phyloP scores from a whole-genome alignment of 2,888 invertebrate species.

The Himalopsyche anomala region DNA sequence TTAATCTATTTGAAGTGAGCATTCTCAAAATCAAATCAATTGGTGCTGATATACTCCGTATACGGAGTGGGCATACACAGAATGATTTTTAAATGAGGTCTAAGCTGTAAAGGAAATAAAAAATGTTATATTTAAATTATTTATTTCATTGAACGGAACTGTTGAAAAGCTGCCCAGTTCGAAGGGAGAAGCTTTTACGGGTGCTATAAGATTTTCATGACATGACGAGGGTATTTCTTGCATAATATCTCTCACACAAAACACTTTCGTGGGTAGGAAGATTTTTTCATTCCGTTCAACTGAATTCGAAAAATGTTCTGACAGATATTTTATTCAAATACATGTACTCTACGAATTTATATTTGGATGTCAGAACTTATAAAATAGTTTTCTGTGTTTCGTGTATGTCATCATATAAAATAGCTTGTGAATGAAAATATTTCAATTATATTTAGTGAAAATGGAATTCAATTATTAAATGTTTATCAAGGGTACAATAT shows the following conservation, averaged over 20 bases:
- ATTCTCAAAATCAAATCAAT: too few species aligned
- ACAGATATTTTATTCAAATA: slow-evolving; percentile 30
- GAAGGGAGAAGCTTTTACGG: slow-evolving; percentile 15
- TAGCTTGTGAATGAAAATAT: too few species aligned
- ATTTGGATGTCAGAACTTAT: background rate
- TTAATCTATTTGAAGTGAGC: too few species aligned
- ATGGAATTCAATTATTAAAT: too few species aligned
- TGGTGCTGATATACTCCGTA: too few species aligned
- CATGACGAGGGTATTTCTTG: slow-evolving; percentile 57
- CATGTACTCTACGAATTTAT: background rate
- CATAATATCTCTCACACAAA: slow-evolving; percentile 26
- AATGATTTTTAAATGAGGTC: too few species aligned
- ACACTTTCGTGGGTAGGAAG: background rate
- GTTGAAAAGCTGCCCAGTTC: background rate
- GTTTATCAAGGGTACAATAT: too few species aligned
- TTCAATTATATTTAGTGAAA: too few species aligned
- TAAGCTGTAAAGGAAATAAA: too few species aligned
- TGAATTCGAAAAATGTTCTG: slow-evolving; percentile 20
- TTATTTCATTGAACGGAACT: background rate
- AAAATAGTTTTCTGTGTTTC: background rate
- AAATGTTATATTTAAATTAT: background rate
- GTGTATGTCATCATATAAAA: background rate
- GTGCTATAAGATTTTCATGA: slow-evolving; percentile 53
- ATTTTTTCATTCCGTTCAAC: slow-evolving; percentile 3
- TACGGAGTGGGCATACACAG: too few species aligned